Conservation (phyloP, 1,140 invertebrate species). For the Gonatopus flavifemur region DNA sequence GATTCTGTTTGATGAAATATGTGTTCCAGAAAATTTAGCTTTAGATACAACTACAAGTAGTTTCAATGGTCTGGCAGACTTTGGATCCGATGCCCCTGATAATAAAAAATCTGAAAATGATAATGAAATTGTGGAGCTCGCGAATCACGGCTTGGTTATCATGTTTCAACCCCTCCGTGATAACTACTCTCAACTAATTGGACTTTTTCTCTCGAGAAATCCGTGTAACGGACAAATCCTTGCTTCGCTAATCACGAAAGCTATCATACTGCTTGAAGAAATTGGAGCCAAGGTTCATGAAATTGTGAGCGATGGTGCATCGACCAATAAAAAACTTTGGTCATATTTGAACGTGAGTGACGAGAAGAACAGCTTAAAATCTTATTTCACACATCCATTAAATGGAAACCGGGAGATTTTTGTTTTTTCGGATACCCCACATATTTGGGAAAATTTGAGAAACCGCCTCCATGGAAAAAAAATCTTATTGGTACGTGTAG, state of each 20-base stretch:
- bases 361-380: background rate
- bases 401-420: too few relatives aligned
- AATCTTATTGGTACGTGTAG: too few relatives aligned
- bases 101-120: too few relatives aligned
- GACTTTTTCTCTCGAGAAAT: slow-evolving; percentile 15
- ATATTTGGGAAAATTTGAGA: too few relatives aligned
- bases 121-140: slow-evolving; percentile 8
- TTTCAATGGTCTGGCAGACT: too few relatives aligned
- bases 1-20: too few relatives aligned
- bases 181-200: slow-evolving; percentile 12
- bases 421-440: too few relatives aligned
- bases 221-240: slow-evolving; percentile 6
- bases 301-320: slow-evolving; percentile 11
- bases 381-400: too few relatives aligned
- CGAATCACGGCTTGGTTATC: slow-evolving; percentile 13
- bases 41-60: too few relatives aligned
- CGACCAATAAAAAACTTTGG: slow-evolving; percentile 16
- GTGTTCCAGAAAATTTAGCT: too few relatives aligned
- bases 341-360: background rate
- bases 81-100: too few relatives aligned
- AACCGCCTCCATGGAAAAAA: too few relatives aligned
- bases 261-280: slow-evolving; percentile 16
- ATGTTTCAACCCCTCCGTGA: slow-evolving; percentile 17
- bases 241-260: slow-evolving; percentile 12
- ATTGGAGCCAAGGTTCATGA: slow-evolving; percentile 12